These are phyloP conservation scores for Sterna hirundo DNA, from an alignment of 2,113 vertebrate genomes.

Conservation along the genomic window DNA sequence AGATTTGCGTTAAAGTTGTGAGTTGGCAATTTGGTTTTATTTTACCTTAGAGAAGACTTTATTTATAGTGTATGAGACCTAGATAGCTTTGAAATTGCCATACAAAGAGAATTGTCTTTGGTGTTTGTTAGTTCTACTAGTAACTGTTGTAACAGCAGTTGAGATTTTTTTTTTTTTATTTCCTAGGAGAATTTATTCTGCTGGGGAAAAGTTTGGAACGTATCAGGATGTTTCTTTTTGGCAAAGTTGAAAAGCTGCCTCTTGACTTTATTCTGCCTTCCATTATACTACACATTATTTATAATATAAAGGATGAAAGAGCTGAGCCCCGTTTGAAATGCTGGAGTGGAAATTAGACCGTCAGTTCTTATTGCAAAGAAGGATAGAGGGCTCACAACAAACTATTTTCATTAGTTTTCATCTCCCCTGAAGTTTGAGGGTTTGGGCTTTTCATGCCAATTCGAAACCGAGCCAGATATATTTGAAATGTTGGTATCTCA, in stretches of 20 bases:
- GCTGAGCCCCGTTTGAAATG: not conserved
- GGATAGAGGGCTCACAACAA: not conserved
- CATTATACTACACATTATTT: not conserved
- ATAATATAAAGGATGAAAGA: constrained; percentile 1
- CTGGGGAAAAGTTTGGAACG: not conserved
- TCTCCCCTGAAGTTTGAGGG: not conserved
- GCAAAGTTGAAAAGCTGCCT: not conserved
- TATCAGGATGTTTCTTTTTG: not conserved
- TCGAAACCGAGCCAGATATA: not conserved
- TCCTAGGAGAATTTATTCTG: not conserved
- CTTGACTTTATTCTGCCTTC: constrained; percentile 23
- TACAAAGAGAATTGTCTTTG: not conserved
- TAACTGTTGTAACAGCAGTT: not conserved
- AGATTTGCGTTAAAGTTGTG: not conserved
- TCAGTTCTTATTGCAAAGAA: not conserved
- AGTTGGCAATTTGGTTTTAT: not conserved
- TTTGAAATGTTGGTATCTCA: not conserved
- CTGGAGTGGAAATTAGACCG: constrained; percentile 17
- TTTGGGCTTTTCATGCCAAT: not conserved
- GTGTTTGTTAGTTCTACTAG: not conserved
- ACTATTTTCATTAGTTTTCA: not conserved
- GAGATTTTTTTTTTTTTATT: not conserved
- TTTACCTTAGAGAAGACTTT: not conserved
- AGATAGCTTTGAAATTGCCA: not conserved
- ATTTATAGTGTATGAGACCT: not conserved